A percentile compares a stretch with the other conserved stretches of the same genome.
These are phyloP conservation scores for Auanema freiburgensis DNA, from an alignment of 2,888 invertebrate species.

Conservation along the genomic window DNA sequence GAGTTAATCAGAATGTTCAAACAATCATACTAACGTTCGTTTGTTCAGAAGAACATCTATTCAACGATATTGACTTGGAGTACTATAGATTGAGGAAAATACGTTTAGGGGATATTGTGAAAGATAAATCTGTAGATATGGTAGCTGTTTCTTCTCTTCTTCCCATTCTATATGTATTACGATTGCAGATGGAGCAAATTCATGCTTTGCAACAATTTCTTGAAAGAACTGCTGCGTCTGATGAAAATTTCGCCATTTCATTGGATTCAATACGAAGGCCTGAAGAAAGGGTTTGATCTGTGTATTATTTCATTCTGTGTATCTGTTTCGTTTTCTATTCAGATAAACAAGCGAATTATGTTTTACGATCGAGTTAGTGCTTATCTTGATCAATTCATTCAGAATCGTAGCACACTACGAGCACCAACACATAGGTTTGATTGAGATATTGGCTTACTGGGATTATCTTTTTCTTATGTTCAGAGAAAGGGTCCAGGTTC, in stretches of 20 bases:
- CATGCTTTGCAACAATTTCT: conserved; percentile 12
- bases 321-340: not conserved
- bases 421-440: conserved; percentile 44
- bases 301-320: not conserved
- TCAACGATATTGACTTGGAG: conserved; percentile 27
- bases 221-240: conserved; percentile 10
- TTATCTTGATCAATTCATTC: conserved; percentile 60
- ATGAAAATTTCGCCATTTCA: conserved; percentile 19
- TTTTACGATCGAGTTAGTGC: conserved; percentile 51
- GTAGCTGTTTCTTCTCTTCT: not conserved
- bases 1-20: conserved; percentile 6
- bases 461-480: not conserved
- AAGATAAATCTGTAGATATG: conserved; percentile 5
- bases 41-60: conserved; percentile 17
- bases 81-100: conserved; percentile 36
- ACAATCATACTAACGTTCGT: too few relatives aligned
- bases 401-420: conserved; percentile 42
- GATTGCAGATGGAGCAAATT: conserved; percentile 14
- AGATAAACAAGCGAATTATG: conserved; percentile 49
- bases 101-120: conserved; percentile 15
- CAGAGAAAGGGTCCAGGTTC: conserved; percentile 16
- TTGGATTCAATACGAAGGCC: conserved; percentile 13
- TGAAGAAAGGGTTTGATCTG: conserved; percentile 5
- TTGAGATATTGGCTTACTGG: not conserved
- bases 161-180: not conserved